Percentiles rank a stretch among this genome's conserved stretches.
Evolutionary conservation across 2,113 vertebrate species (phyloP).

Genomic region (Phrynosoma blainvillii): DNA sequence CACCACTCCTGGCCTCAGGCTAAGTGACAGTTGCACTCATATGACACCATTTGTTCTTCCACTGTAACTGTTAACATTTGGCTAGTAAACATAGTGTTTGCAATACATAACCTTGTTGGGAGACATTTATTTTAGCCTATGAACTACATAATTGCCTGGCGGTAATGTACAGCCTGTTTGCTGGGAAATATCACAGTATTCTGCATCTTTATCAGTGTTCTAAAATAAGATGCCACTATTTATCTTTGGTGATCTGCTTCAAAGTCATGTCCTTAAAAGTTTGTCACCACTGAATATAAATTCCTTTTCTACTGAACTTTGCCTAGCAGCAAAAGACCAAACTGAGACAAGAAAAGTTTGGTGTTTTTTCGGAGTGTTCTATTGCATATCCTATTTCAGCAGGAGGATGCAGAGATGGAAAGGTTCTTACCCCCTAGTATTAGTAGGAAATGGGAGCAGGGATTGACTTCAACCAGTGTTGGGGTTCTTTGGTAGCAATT

Average conservation of each 20-base stretch:
- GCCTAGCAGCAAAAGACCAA: not conserved
- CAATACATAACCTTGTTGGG: not conserved
- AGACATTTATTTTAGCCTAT: slow-evolving; percentile 13
- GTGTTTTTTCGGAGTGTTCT: not conserved
- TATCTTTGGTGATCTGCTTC: slow-evolving; percentile 26
- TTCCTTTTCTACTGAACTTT: not conserved
- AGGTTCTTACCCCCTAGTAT: not conserved
- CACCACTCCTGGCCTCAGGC: not conserved
- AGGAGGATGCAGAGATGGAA: not conserved
- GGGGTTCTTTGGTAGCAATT: not conserved
- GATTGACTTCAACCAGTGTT: not conserved
- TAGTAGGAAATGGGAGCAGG: not conserved
- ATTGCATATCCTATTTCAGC: not conserved
- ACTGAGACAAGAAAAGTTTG: not conserved
- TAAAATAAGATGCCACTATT: slow-evolving; percentile 26
- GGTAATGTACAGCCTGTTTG: not conserved
- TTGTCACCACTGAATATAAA: slow-evolving; percentile 5
- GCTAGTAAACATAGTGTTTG: slow-evolving; percentile 3
- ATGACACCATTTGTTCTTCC: not conserved
- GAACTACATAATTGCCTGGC: slow-evolving; percentile 16
- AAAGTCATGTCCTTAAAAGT: slow-evolving; percentile 8
- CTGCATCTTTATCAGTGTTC: slow-evolving; percentile 23
- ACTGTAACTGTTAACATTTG: not conserved
- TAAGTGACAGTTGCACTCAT: not conserved
- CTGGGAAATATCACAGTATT: slow-evolving; percentile 1